Evolutionary conservation across 2,113 vertebrate genomes (phyloP), one percentile per base, ranked within the genome.

Genomic region (Xyrauchen texanus): DNA sequence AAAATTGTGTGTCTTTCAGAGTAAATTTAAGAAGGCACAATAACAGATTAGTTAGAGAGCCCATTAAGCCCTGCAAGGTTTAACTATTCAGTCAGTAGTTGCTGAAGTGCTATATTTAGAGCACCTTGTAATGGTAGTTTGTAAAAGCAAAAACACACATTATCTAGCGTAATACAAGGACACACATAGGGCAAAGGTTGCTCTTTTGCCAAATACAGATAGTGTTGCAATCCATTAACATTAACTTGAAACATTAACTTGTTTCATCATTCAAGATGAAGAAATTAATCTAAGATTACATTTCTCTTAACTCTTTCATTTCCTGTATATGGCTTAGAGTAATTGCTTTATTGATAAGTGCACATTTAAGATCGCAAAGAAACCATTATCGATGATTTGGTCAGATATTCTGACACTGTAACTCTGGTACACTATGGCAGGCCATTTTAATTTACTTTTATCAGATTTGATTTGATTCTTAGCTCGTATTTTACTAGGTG

Each of bases 181-280:
- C 72, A 75, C 45, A 63, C 46, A 34, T 11, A 42, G 62, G 47
- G 73, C 73, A 76, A 65, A 65, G 58, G 62, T 65, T 52, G 71
- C 49, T 47, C 34, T 51, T 75, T 52, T 16, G 34, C 73, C 51
- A 65, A 65, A 45, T 34, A 44, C 62, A 9, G 49, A 76, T 53
- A 55, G 62, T 65, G 73, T 65, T 76, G 73, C 34, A 76, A 76
- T 65, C 12, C 13, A 13, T 15, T 49, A 8, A 6, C 5, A 3
- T 8, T 8, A 49, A n/a, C n/a, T n/a, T 49, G 47, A 4, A 49
- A 49, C 7, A 47, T 47, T 53, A 65, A 42, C 16, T n/a, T 3
- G 12, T 65, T 64, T 74, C 58, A 76, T 65, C 61, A 76, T 65
- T 74, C 58, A 74, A 74, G 16, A 74, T 74, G 15, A 51, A 74